These are phyloP conservation scores for Serinus canaria DNA, from an alignment of 2,113 vertebrate genomes.

Conservation along the genomic window DNA sequence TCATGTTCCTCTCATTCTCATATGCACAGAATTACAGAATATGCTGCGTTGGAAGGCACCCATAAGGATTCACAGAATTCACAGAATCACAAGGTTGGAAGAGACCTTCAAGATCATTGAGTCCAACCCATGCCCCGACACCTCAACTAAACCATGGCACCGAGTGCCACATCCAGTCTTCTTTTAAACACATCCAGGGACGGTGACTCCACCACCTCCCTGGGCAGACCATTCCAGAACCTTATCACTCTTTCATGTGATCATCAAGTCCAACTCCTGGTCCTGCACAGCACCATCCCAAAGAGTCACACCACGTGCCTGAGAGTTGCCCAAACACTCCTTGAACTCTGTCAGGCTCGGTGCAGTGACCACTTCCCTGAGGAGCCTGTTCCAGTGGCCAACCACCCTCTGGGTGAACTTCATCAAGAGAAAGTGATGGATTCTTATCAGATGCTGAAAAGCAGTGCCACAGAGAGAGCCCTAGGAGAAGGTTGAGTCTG, in stretches of 20 bases:
- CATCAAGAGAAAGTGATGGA: no score
- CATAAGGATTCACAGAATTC: not conserved
- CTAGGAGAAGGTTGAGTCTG: fast-evolving
- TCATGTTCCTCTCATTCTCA: not conserved
- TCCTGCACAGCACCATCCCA: not conserved
- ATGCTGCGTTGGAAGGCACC: not conserved
- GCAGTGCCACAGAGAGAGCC: not conserved
- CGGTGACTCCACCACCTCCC: not conserved
- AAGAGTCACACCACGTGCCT: no score
- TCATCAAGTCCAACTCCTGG: not conserved
- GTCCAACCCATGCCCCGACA: not conserved
- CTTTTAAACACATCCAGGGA: not conserved
- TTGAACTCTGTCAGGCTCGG: not conserved
- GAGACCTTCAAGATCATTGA: not conserved
- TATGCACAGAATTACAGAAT: not conserved
- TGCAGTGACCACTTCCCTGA: not conserved
- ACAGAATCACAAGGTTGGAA: not conserved
- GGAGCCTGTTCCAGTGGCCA: not conserved
- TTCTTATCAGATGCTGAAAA: not conserved
- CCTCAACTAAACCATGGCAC: not conserved
- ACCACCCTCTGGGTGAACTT: not conserved
- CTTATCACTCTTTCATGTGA: not conserved
- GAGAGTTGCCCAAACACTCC: not conserved
- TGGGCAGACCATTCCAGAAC: not conserved
- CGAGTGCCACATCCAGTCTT: not conserved